These are phyloP conservation scores for Drosophila histrio DNA, from an alignment of 2,888 invertebrate species.

Conservation along the genomic window DNA sequence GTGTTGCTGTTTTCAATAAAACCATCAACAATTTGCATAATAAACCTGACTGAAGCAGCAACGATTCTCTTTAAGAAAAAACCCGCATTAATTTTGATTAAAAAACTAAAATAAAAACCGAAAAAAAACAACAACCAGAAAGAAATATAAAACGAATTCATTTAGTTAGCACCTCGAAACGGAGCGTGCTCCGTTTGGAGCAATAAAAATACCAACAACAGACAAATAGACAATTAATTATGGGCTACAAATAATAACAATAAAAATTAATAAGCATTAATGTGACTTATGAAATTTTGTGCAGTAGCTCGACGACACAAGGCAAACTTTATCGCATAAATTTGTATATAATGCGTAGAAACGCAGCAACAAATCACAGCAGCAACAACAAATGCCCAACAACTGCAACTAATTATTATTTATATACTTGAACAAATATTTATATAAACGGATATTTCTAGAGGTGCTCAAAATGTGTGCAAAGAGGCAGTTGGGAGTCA, in stretches of 20 bases:
- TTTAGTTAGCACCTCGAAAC: conserved; percentile 69
- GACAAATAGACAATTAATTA: conserved; percentile 77
- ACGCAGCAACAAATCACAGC: conserved; percentile 48
- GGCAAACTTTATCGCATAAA: conserved; percentile 65
- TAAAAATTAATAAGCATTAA: conserved; percentile 78
- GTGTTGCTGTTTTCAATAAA: conserved; percentile 59
- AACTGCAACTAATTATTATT: conserved; percentile 61
- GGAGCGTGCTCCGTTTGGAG: conserved; percentile 30
- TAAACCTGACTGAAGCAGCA: conserved; percentile 45
- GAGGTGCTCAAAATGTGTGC: conserved; percentile 14
- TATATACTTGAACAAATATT: conserved; percentile 30
- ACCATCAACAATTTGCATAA: conserved; percentile 53
- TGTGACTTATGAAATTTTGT: conserved; percentile 70
- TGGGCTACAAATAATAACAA: conserved; percentile 76
- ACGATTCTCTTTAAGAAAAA: conserved; percentile 8
- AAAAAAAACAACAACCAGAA: conserved; percentile 4
- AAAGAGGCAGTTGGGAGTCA: background rate
- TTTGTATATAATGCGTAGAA: conserved; percentile 46
- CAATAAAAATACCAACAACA: conserved; percentile 56
- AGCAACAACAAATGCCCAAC: conserved; percentile 34
- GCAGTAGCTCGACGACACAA: conserved; percentile 41
- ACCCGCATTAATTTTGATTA: conserved; percentile 47
- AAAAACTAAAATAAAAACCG: conserved; percentile 21
- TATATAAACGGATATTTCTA: conserved; percentile 16
- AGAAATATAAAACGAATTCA: conserved; percentile 62